Base-by-base conservation (phyloP, 30 jellyfish, hydroid and myxozoan genomes). In the Turritopsis rubra region DNA sequence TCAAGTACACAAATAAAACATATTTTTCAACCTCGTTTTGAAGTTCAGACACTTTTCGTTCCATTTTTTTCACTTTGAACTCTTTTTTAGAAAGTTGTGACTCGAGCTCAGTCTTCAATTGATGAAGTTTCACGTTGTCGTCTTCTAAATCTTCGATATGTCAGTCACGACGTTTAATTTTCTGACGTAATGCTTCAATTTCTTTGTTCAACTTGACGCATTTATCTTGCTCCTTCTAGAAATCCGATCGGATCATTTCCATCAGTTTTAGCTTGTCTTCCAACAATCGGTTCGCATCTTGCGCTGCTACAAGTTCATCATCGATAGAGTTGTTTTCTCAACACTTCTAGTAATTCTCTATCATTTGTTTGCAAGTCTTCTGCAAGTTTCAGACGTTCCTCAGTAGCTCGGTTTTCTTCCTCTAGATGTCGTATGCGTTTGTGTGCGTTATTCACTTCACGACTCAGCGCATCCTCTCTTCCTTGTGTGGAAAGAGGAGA, bases 91-190 rank as follows among this genome's bases (percentile, higher is more conserved):
- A 88, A 18, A 83, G 54, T 52, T 85, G 89, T 21, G 86, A 75
- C 68, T 89, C 96, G 52, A 87, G 79, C 1, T 85, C 97, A 8
- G 84, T 28, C 66, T 93, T 93, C 75, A 89, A 86, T 75, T 93
- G 99, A 25, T 88, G 95, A 72, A 93, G 73, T 18, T 81, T 79
- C 26, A 93, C 99, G 74, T 93, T 93, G 73, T 93, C 99, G 65
- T 93, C 99, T 80, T 93, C 99, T 23, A 93, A 87, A 53, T 85
- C 96, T 68, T 88, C 95, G 17, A 93, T 94, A 65, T 93, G 96
- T 22, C 89, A 89, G 52, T 93, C 99, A 53, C 99, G 54, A 21
- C 89, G 87, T 29, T 88, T 88, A 20, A 93, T 52, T 70, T 93
- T 93, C 21, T 93, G 94, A 82, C 81, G 90, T 84, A 93, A 66